These are phyloP conservation scores for Chromis chromis DNA, from an alignment of 2,797 vertebrate genomes.

Conservation along the genomic window DNA sequence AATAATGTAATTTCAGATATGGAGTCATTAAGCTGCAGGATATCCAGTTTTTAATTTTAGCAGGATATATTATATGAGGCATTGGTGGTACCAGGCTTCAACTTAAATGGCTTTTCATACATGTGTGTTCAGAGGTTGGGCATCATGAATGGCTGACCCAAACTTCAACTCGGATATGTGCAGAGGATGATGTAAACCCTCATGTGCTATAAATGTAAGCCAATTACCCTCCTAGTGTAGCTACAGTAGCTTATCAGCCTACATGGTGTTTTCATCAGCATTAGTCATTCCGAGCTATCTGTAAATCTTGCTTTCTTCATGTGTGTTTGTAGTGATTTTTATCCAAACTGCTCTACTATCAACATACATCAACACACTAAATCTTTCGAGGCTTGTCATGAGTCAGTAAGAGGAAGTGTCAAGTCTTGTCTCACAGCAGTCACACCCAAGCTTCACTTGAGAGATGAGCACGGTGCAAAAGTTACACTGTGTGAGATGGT, in stretches of 20 bases:
- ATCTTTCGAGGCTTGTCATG: slow-evolving; percentile 16
- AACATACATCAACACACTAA: slow-evolving; percentile 7
- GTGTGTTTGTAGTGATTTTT: slow-evolving; percentile 45
- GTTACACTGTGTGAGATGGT: neutral
- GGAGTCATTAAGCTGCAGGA: no score
- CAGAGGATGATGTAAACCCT: slow-evolving; percentile 68
- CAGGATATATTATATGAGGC: no score
- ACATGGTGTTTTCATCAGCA: slow-evolving; percentile 33
- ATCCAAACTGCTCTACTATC: slow-evolving; percentile 33
- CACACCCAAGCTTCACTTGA: neutral
- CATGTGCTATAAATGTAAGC: slow-evolving; percentile 54
- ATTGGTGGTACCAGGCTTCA: no score
- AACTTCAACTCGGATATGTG: slow-evolving; percentile 46
- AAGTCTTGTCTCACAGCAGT: slow-evolving; percentile 8
- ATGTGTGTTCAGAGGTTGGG: neutral
- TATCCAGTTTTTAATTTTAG: no score
- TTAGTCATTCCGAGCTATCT: slow-evolving; percentile 33
- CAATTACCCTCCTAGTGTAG: slow-evolving; percentile 58
- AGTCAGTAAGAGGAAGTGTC: slow-evolving; percentile 28
- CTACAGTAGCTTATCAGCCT: slow-evolving; percentile 44
- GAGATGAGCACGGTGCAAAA: neutral
- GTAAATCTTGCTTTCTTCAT: slow-evolving; percentile 23
- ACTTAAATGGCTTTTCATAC: no score
- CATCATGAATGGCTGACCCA: slow-evolving; percentile 48
- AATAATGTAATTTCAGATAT: no score